Conservation (phyloP, 2,888 invertebrate genomes). For the Leistus spinibarbis region DNA sequence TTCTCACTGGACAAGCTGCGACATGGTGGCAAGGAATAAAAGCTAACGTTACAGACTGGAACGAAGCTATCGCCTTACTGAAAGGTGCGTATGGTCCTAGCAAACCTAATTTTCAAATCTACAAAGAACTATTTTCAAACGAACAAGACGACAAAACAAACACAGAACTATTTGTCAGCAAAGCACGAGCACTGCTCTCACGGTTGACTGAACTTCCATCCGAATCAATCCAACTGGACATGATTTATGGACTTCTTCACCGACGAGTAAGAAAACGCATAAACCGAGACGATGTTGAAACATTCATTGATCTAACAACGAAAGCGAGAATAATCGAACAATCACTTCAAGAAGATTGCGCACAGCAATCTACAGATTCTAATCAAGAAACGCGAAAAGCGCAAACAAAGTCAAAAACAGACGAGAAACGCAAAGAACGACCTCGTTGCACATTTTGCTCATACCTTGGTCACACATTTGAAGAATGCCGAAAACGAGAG, state of each 20-base stretch:
- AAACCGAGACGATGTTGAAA: not conserved
- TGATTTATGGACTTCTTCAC: slow-evolving; percentile 22
- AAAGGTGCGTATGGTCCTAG: slow-evolving; percentile 25
- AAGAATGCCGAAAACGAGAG: slow-evolving; percentile 5
- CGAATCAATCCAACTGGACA: slow-evolving; percentile 18
- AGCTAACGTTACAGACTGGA: slow-evolving; percentile 1
- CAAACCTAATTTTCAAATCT: slow-evolving; percentile 12
- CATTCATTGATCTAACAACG: slow-evolving; percentile 6
- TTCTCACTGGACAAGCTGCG: no score
- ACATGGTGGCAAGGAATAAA: slow-evolving; percentile 43
- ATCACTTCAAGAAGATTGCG: not conserved
- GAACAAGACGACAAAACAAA: slow-evolving; percentile 9
- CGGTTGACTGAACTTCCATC: not conserved
- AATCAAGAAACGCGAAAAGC: not conserved
- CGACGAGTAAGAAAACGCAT: slow-evolving; percentile 12
- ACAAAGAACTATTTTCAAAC: slow-evolving; percentile 13
- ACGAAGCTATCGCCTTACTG: slow-evolving; percentile 24
- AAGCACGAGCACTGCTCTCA: slow-evolving; percentile 19
- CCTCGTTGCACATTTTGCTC: not conserved
- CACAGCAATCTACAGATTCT: not conserved
- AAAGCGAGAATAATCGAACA: not conserved
- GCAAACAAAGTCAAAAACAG: not conserved
- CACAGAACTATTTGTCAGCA: slow-evolving; percentile 16
- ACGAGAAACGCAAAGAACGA: not conserved
- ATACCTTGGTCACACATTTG: slow-evolving; percentile 5